phyloP scores from a whole-genome alignment of 2,797 vertebrate genomes.

The Syndactyla subalaris region DNA sequence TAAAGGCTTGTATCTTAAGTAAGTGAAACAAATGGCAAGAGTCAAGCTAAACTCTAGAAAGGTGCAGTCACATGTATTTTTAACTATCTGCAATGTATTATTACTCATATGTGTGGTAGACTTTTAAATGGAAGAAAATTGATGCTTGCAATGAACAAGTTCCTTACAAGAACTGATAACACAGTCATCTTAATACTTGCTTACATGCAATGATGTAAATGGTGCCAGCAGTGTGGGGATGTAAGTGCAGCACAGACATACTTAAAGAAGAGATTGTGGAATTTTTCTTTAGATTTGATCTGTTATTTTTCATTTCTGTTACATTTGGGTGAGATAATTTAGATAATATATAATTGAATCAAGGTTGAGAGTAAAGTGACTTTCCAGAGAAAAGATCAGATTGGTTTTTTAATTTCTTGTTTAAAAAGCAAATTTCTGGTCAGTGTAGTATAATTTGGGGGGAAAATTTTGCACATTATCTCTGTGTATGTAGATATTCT shows the following conservation, averaged over 20 bases:
- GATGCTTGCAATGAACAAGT: not conserved
- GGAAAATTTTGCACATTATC: not conserved
- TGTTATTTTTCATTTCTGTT: not conserved
- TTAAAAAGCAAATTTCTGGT: not conserved
- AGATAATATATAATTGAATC: not conserved
- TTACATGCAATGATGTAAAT: not conserved
- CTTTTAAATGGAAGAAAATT: not conserved
- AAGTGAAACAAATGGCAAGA: not conserved
- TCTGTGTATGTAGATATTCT: not conserved
- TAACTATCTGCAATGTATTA: not conserved
- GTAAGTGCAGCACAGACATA: not conserved
- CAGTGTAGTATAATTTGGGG: not conserved
- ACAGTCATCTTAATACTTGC: not conserved
- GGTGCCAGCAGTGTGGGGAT: not conserved
- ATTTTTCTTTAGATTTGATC: not conserved
- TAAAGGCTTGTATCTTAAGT: not conserved
- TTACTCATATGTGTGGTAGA: not conserved
- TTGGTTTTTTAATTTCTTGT: not conserved
- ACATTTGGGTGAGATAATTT: not conserved
- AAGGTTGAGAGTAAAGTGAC: not conserved
- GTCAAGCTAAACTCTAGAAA: not conserved
- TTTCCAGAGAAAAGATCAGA: not conserved
- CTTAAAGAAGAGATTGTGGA: not conserved
- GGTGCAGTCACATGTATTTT: not conserved
- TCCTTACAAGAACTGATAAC: not conserved